These are phyloP conservation scores for Zeus faber DNA, from an alignment of 2,113 vertebrate genomes.

Conservation along the genomic window DNA sequence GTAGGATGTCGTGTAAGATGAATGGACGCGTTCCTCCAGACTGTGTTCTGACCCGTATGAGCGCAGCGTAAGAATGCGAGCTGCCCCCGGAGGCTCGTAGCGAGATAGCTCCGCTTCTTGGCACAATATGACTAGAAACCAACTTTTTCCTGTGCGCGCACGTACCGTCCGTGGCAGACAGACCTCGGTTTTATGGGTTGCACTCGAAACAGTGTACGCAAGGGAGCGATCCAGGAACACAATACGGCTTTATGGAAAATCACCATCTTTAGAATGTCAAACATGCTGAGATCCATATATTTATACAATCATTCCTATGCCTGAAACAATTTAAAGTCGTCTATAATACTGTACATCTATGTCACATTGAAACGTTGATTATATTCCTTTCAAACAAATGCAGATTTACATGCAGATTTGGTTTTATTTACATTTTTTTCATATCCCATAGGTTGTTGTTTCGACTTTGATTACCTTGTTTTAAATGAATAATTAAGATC, in stretches of 20 bases:
- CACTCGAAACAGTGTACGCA: slow-evolving; percentile 54
- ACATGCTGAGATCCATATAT: slow-evolving; percentile 50
- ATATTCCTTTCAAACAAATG: too few species aligned
- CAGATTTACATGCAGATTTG: too few species aligned
- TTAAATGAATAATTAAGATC: too few species aligned
- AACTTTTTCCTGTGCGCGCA: slow-evolving; percentile 20
- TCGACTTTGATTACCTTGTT: too few species aligned
- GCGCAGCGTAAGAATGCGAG: slow-evolving; percentile 50
- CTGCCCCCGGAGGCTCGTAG: slow-evolving; percentile 36
- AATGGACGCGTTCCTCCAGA: slow-evolving; percentile 49
- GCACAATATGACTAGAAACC: slow-evolving; percentile 29
- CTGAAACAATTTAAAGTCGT: slow-evolving; percentile 33
- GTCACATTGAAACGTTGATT: too few species aligned
- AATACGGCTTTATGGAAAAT: slow-evolving; percentile 47
- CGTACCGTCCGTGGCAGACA: slow-evolving; percentile 33
- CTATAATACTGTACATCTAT: too few species aligned
- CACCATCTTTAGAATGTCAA: slow-evolving; percentile 42
- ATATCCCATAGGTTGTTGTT: too few species aligned
- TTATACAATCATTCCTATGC: slow-evolving; percentile 1
- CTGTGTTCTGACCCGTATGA: slow-evolving; percentile 29
- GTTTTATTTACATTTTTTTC: too few species aligned
- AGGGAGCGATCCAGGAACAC: slow-evolving; percentile 38
- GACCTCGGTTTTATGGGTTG: slow-evolving; percentile 50
- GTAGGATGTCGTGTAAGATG: slow-evolving; percentile 47
- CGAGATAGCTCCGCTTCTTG: slow-evolving; percentile 45